Base-by-base conservation (phyloP, 2,888 invertebrate species). In the Pristionchus japonicus region DNA sequence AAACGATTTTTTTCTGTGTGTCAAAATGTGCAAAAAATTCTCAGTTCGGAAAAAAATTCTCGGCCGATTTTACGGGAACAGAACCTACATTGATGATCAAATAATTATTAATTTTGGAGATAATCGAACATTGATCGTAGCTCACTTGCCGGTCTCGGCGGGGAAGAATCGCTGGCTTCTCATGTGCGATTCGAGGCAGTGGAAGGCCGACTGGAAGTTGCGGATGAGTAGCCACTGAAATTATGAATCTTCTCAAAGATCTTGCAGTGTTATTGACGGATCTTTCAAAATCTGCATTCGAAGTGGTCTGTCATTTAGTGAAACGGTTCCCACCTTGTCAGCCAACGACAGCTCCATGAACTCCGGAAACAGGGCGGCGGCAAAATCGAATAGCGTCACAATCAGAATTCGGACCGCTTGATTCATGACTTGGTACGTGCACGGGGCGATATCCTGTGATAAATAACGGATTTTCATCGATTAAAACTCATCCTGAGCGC, bases 391-490 rank as follows among this genome's bases (percentile, higher is more conserved):
- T 20, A 83, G 23, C 20, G 82, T 52, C 0, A 49, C 23, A n/a
- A 52, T 43, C 52, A 83, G 15, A 34, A 83, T 83, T 15, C 82
- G 49, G 1, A 52, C 52, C 0, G 82, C 40, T 23, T 83, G 82
- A 52, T 83, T 83, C 82, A 83, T 83, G 7, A 83, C 52, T 52
- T 83, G 82, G 27, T 83, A 83, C 20, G 82, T 83, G 43, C 82
- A 83, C 7, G 82, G 52, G 11, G n/a, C 43, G 34, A 83, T 52
- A 20, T 49, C 52, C 82, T 83, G 82, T 11, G 47, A 70, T 13
- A 31, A 23, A 40, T n/a, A n/a, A n/a, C n/a, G n/a, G n/a, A n/a
- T n/a, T n/a, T n/a, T n/a, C n/a, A n/a, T n/a, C n/a, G n/a, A n/a
- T n/a, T n/a, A n/a, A n/a, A n/a, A n/a, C n/a, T n/a, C n/a, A n/a